A percentile compares a stretch with the other conserved stretches of the same genome.
Conservation (phyloP, 2,113 vertebrate genomes). For the Tachycineta bicolor region DNA sequence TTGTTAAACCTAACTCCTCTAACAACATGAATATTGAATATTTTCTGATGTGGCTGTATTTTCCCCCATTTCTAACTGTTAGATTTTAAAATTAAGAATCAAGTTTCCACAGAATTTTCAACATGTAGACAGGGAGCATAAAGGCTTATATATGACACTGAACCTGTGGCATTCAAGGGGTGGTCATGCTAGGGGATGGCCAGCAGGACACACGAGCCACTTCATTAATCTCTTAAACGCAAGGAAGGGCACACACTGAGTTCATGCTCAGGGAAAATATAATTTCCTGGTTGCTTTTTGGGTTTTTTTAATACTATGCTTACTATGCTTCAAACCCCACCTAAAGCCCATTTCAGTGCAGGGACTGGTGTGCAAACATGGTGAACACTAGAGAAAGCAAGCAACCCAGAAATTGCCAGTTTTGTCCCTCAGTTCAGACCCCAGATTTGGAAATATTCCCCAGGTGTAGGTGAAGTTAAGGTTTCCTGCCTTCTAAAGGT, state of each 20-base stretch:
- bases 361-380: background rate
- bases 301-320: background rate
- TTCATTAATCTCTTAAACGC: rapidly evolving
- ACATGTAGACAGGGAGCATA: background rate
- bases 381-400: background rate
- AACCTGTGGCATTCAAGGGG: background rate
- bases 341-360: background rate
- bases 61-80: background rate
- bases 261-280: background rate
- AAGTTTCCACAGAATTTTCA: background rate
- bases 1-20: background rate
- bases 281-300: background rate
- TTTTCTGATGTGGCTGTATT: background rate
- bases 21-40: background rate
- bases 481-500: background rate
- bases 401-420: background rate
- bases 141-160: background rate
- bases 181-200: background rate
- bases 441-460: background rate
- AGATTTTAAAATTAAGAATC: background rate
- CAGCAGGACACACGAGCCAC: rapidly evolving
- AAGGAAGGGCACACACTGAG: rapidly evolving
- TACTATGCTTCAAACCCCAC: background rate
- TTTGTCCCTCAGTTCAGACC: background rate
- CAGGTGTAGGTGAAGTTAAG: background rate